A percentile compares a stretch with the other conserved stretches of the same genome.
phyloP scores from a whole-genome alignment of 2,888 invertebrate species.

The Agonopterix arenella region DNA sequence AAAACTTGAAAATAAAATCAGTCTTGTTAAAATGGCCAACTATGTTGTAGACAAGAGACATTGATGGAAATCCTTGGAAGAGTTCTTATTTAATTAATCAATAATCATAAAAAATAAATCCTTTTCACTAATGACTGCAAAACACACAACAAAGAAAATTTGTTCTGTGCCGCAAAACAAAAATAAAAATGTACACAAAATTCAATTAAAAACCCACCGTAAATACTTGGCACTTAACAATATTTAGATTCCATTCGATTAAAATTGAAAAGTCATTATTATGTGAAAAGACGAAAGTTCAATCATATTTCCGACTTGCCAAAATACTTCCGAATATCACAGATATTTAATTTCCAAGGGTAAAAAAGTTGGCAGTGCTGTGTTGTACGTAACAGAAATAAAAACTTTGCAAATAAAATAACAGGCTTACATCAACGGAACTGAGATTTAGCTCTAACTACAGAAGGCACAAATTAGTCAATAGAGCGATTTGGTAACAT shows the following conservation, averaged over 20 bases:
- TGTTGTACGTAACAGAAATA: constrained; percentile 22
- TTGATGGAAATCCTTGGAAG: constrained; percentile 52
- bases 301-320: constrained; percentile 25
- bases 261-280: background rate
- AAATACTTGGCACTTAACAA: constrained; percentile 56
- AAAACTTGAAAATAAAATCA: constrained; percentile 73
- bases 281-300: constrained; percentile 5
- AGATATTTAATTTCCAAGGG: constrained; percentile 48
- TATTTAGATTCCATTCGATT: constrained; percentile 23
- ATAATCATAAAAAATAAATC: constrained; percentile 46
- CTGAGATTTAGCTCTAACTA: constrained; percentile 26
- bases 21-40: constrained; percentile 78
- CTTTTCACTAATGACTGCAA: constrained; percentile 41
- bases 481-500: constrained; percentile 54
- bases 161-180: constrained; percentile 32
- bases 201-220: constrained; percentile 40
- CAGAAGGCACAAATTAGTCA: constrained; percentile 22
- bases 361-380: constrained; percentile 24
- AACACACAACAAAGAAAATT: constrained; percentile 11
- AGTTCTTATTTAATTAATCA: constrained; percentile 20
- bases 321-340: constrained; percentile 47
- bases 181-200: constrained; percentile 50
- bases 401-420: constrained; percentile 34
- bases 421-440: constrained; percentile 6
- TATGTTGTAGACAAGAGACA: constrained; percentile 49